phyloP scores from a whole-genome alignment of 30 jellyfish, hydroid and myxozoan genomes.

The Pseudorhiza aurosa region DNA sequence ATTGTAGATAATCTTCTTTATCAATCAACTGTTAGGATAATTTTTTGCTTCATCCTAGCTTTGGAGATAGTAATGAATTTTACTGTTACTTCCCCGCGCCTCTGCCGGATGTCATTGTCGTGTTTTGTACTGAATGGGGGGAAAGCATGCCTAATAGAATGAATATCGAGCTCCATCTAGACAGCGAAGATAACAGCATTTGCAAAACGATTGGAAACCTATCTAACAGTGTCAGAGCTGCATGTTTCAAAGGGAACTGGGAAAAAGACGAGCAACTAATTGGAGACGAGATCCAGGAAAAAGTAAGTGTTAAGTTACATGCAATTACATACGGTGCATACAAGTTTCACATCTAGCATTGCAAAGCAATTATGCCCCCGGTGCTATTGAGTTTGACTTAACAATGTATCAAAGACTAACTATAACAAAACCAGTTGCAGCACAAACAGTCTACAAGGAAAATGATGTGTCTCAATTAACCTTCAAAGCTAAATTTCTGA shows the following conservation, averaged over 20 bases:
- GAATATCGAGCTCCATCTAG: slow-evolving; percentile 27
- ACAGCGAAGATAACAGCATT: slow-evolving; percentile 31
- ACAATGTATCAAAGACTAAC: too few relatives aligned
- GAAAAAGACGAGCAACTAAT: slow-evolving; percentile 11
- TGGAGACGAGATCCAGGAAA: slow-evolving; percentile 50
- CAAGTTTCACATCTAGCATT: too few relatives aligned
- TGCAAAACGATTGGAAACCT: slow-evolving; percentile 24
- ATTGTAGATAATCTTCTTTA: neutral
- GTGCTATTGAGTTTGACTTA: too few relatives aligned
- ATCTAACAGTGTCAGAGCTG: slow-evolving; percentile 11
- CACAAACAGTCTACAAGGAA: too few relatives aligned
- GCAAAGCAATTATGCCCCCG: too few relatives aligned
- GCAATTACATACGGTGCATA: too few relatives aligned
- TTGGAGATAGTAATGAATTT: slow-evolving; percentile 53
- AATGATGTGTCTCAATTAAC: too few relatives aligned
- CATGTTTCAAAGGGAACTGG: slow-evolving; percentile 40
- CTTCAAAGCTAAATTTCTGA: too few relatives aligned
- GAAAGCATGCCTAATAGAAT: slow-evolving; percentile 14
- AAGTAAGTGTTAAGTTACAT: too few relatives aligned
- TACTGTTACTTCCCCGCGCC: slow-evolving; percentile 88
- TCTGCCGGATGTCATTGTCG: slow-evolving; percentile 61
- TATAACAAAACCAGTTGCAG: too few relatives aligned
- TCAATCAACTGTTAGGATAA: neutral
- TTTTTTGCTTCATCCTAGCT: neutral
- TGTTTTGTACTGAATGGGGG: slow-evolving; percentile 40